phyloP scores from a whole-genome alignment of 2,888 invertebrate species.

The Eristalis tenax region DNA sequence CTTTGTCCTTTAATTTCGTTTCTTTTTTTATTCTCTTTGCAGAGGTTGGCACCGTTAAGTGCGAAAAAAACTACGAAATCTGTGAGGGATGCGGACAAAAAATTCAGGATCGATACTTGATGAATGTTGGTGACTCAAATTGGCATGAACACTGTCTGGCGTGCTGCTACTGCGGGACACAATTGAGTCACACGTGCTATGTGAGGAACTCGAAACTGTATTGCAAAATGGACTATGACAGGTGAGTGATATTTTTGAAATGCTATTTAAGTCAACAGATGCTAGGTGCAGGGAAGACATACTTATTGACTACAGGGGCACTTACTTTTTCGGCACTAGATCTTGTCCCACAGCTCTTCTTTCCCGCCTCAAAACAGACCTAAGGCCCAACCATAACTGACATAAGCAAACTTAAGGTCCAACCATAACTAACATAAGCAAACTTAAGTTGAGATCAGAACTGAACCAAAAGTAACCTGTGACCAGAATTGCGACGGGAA shows the following conservation, averaged over 20 bases:
- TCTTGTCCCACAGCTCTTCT: too few relatives aligned
- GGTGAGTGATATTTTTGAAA: slow-evolving; percentile 83
- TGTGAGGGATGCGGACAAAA: slow-evolving; percentile 97
- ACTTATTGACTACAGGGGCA: neutral
- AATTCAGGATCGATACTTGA: slow-evolving; percentile 96
- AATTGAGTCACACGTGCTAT: slow-evolving; percentile 96
- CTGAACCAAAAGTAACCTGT: too few relatives aligned
- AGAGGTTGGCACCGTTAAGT: slow-evolving; percentile 85
- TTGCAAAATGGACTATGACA: slow-evolving; percentile 98
- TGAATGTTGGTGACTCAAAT: slow-evolving; percentile 95
- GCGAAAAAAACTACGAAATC: slow-evolving; percentile 91
- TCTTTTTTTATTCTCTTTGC: slow-evolving; percentile 59
- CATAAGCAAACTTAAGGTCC: too few relatives aligned
- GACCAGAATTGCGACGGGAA: too few relatives aligned
- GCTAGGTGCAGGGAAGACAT: neutral
- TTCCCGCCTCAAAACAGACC: too few relatives aligned
- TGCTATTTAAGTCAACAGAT: too few relatives aligned
- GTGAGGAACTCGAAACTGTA: slow-evolving; percentile 96
- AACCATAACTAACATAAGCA: too few relatives aligned
- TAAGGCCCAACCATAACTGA: too few relatives aligned
- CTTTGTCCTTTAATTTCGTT: slow-evolving; percentile 45
- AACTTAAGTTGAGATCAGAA: too few relatives aligned
- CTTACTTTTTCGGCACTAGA: too few relatives aligned
- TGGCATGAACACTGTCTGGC: slow-evolving; percentile 98
- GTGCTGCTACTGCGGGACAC: slow-evolving; percentile 95